Evolutionary conservation across 2,888 invertebrate genomes (phyloP), one percentile per base, ranked within the genome.

Genomic region (Philopedon plagiatum): DNA sequence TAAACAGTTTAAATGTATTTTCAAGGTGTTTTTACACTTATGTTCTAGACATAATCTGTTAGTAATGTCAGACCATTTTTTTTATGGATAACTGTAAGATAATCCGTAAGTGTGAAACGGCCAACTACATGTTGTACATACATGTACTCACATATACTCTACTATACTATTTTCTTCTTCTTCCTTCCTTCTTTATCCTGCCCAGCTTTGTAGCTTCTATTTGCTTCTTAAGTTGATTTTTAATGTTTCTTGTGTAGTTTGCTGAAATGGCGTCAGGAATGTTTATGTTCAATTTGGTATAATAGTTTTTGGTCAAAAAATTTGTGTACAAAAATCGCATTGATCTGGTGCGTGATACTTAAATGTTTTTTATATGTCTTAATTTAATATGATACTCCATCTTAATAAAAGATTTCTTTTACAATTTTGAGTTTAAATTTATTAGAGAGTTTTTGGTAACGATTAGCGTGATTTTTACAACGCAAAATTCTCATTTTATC

Each of bases 171-270:
- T 78, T 78, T 68, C 73, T 75, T 67, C 69, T 78, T 68, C 73
- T 75, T 67, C 69, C 62, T 71, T 76, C 74, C 73, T 73, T 63
- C 73, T 75, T 78, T 75, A 79, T 80, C 78, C 82, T 82, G 83
- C 82, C 78, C 76, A 76, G 83, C 83, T 83, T 83, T 70, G 76
- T 83, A 83, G 83, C 83, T 77, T 76, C 62, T 76, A 64, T 76
- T 73, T 67, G 76, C 70, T 70, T 71, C 23, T 66, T 68, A 63
- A 57, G 15, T 64, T 68, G 51, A 65, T 19, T 56, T 57, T 68
- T 56, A 37, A 69, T 68, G 57, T 67, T 63, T 58, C 41, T 71
- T 67, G 62, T 49, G 49, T 67, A 57, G 34, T 44, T 58, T 63
- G 63, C 64, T 61, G 29, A 41, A 41, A 41, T 58, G 21, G 74